Percentiles rank a stretch among this genome's conserved stretches.
Conservation (phyloP, 2,113 vertebrate species). For the Microtus ochrogaster region DNA sequence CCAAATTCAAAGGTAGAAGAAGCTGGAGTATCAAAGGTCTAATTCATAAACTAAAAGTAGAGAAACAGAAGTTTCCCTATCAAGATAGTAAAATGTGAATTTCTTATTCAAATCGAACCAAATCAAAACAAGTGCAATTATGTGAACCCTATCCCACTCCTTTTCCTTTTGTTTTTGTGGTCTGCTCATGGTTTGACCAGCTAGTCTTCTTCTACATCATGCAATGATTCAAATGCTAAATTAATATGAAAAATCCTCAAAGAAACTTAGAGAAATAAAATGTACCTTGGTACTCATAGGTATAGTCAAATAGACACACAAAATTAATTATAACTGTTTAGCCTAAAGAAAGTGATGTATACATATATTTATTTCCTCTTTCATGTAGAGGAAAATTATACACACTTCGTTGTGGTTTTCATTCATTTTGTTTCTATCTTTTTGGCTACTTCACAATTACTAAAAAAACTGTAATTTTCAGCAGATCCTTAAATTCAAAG, state of each 20-base stretch:
- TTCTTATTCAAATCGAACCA: neutral
- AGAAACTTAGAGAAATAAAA: neutral
- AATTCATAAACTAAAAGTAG: too few species aligned
- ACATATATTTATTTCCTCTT: neutral
- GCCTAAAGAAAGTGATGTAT: neutral
- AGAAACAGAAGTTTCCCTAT: neutral
- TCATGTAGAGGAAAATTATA: neutral
- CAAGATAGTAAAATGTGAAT: neutral
- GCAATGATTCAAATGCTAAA: neutral
- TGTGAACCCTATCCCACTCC: too few species aligned
- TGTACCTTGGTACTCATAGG: neutral
- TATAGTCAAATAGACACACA: neutral
- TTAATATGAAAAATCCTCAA: neutral
- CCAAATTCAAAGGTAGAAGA: neutral
- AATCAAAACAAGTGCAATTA: neutral
- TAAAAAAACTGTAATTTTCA: neutral
- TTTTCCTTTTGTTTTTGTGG: neutral
- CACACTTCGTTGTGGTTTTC: neutral
- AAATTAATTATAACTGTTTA: neutral
- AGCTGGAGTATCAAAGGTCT: too few species aligned
- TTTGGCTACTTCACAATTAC: neutral
- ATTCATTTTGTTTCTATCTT: neutral
- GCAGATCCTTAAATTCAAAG: slow-evolving; percentile 78
- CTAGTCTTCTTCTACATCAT: too few species aligned
- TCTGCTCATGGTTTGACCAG: accelerated